Evolutionary conservation across 2,113 vertebrate species (phyloP).

Genomic region (Nicator chloris): DNA sequence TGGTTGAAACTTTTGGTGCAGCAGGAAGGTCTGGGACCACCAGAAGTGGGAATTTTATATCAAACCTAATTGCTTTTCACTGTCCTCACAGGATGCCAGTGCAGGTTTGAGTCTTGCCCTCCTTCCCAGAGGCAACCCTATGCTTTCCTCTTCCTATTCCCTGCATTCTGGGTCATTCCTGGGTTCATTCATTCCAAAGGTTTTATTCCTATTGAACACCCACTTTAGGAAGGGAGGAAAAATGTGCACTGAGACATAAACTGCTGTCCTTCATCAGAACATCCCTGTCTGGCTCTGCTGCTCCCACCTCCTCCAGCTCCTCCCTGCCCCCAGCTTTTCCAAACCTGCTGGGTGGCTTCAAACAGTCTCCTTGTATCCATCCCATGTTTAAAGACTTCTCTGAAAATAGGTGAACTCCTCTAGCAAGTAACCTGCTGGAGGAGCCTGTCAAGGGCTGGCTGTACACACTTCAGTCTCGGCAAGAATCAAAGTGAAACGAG

Average conservation of each 20-base stretch:
- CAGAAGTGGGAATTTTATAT: neutral
- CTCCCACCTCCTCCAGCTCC: constrained; percentile 19
- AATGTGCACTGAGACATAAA: neutral
- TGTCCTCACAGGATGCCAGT: neutral
- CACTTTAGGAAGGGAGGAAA: neutral
- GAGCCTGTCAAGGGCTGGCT: constrained; percentile 53
- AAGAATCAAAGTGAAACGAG: constrained; percentile 61
- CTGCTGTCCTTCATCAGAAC: neutral
- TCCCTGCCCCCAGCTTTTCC: constrained; percentile 24
- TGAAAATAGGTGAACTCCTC: constrained; percentile 62
- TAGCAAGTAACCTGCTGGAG: constrained; percentile 57
- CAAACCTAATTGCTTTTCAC: neutral
- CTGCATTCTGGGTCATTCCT: neutral
- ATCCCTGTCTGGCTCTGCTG: neutral
- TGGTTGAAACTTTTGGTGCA: neutral
- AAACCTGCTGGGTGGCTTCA: constrained; percentile 54
- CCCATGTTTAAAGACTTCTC: constrained; percentile 39
- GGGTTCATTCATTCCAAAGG: neutral
- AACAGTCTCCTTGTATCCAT: constrained; percentile 58
- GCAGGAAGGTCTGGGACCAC: neutral
- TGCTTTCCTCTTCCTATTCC: neutral
- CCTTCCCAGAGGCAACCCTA: neutral
- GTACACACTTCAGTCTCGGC: constrained; percentile 30
- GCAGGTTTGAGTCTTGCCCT: neutral
- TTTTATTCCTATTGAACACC: neutral